These are phyloP conservation scores for Hydraecia micacea DNA, from an alignment of 2,888 invertebrate genomes.

Conservation along the genomic window DNA sequence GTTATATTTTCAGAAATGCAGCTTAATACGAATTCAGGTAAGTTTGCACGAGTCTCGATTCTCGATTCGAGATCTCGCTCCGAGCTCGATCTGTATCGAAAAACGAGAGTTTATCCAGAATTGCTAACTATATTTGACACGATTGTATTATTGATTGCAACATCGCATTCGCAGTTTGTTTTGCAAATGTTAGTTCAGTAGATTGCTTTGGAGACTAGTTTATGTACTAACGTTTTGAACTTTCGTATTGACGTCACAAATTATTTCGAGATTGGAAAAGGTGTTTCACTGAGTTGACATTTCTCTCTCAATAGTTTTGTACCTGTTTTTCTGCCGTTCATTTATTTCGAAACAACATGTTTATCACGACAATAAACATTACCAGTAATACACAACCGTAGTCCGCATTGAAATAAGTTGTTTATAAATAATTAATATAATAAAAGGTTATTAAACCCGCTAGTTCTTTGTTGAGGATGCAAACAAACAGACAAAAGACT, in stretches of 20 bases:
- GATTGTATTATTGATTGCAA: slow-evolving; percentile 62
- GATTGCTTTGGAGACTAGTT: slow-evolving; percentile 61
- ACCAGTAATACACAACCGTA: slow-evolving; percentile 6
- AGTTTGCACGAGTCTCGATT: slow-evolving; percentile 53
- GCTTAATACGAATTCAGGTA: slow-evolving; percentile 68
- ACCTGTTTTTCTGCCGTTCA: background rate
- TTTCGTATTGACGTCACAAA: slow-evolving; percentile 50
- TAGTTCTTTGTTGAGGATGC: slow-evolving; percentile 33
- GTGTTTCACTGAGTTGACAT: slow-evolving; percentile 5
- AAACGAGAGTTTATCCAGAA: slow-evolving; percentile 51
- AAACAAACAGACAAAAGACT: slow-evolving; percentile 50
- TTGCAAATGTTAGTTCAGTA: slow-evolving; percentile 59
- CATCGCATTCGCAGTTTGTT: slow-evolving; percentile 51
- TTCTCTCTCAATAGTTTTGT: background rate
- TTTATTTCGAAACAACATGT: slow-evolving; percentile 40
- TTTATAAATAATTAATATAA: slow-evolving; percentile 19
- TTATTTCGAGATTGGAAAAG: slow-evolving; percentile 43
- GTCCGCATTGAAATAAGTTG: slow-evolving; percentile 5
- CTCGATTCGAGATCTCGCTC: slow-evolving; percentile 26
- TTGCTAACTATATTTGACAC: slow-evolving; percentile 53
- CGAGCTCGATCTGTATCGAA: slow-evolving; percentile 37
- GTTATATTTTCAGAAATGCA: slow-evolving; percentile 78
- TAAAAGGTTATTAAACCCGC: slow-evolving; percentile 37
- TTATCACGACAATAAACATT: slow-evolving; percentile 26
- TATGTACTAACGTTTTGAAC: slow-evolving; percentile 50